Conservation (phyloP, 2,797 vertebrate genomes). For the Hydrophis major region DNA sequence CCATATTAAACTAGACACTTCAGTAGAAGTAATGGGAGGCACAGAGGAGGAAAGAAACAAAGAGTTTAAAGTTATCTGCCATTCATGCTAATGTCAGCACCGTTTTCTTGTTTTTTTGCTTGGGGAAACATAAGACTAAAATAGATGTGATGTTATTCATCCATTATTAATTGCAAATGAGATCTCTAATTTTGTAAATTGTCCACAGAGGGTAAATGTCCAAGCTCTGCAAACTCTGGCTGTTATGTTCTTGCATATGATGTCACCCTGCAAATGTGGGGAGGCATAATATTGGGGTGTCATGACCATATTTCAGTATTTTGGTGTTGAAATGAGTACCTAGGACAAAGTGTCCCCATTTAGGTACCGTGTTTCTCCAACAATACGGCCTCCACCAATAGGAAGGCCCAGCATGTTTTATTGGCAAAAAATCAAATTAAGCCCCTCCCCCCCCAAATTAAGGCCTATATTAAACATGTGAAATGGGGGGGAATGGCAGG, state of each 20-base stretch:
- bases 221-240: background rate
- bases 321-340: background rate
- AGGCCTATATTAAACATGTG: too few relatives aligned
- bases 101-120: background rate
- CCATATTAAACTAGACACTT: too few relatives aligned
- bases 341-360: background rate
- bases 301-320: background rate
- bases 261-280: background rate
- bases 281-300: background rate
- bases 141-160: background rate
- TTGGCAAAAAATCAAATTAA: too few relatives aligned
- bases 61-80: background rate
- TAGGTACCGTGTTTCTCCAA: too few relatives aligned
- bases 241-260: background rate
- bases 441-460: too few relatives aligned
- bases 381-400: too few relatives aligned
- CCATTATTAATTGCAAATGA: background rate
- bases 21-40: background rate
- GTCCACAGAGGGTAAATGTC: background rate
- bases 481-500: too few relatives aligned
- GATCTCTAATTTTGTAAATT: background rate
- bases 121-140: background rate
- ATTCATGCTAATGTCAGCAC: background rate
- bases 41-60: background rate
- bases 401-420: too few relatives aligned